phyloP scores from a whole-genome alignment of 2,797 vertebrate genomes.

The Paedocypris micromegethes region DNA sequence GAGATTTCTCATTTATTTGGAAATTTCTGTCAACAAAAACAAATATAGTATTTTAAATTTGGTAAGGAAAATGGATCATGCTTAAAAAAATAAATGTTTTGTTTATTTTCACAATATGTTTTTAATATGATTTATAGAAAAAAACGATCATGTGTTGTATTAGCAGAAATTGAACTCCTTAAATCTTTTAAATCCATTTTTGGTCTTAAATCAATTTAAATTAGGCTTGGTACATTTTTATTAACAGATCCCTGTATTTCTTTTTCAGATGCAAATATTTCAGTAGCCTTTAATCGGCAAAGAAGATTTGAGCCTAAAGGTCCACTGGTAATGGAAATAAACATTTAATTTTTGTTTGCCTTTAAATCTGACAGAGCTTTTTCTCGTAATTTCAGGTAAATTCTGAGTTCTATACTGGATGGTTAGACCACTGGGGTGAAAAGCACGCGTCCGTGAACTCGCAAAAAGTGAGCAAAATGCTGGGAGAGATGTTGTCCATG shows the following conservation, averaged over 20 bases:
- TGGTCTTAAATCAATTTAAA: background rate
- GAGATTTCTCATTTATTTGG: no score
- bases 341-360: background rate
- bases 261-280: conserved; percentile 74
- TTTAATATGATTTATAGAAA: no score
- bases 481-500: conserved; percentile 78
- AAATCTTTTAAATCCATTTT: no score
- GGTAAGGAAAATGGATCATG: no score
- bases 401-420: conserved; percentile 96
- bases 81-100: no score
- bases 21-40: no score
- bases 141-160: no score
- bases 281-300: conserved; percentile 76
- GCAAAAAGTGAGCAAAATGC: conserved; percentile 65
- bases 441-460: conserved; percentile 69
- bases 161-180: no score
- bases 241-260: background rate
- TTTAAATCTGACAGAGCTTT: background rate
- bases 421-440: conserved; percentile 97
- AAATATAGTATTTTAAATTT: no score
- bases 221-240: background rate
- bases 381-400: conserved; percentile 76
- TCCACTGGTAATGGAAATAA: conserved; percentile 73
- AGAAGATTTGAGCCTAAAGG: conserved; percentile 79
- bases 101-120: no score